A percentile compares a stretch with the other conserved stretches of the same genome.
Evolutionary conservation across 2,888 invertebrate species (phyloP).

Genomic region (Noctua comes): DNA sequence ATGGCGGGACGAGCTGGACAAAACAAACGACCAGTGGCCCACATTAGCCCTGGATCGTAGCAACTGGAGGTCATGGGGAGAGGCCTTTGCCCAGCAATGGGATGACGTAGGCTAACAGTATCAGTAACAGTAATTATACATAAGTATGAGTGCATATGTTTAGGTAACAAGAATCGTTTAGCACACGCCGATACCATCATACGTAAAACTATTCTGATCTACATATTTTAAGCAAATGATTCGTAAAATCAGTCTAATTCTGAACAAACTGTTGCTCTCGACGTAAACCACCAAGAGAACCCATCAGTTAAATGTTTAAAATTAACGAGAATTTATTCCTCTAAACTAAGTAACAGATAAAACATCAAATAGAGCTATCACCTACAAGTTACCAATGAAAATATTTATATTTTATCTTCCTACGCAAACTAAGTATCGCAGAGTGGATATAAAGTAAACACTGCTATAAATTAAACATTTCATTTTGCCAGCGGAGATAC

Average conservation of each 20-base stretch:
- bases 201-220: not conserved
- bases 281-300: conserved; percentile 27
- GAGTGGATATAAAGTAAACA: conserved; percentile 61
- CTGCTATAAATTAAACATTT: conserved; percentile 73
- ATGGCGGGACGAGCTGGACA: no score
- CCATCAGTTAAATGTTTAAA: conserved; percentile 35
- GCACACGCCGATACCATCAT: not conserved
- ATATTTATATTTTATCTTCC: conserved; percentile 35
- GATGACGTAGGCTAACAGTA: no score
- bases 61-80: no score
- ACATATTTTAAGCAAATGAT: not conserved
- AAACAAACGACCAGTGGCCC: no score
- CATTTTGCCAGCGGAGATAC: conserved; percentile 67
- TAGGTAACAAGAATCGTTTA: not conserved
- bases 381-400: conserved; percentile 27
- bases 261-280: conserved; percentile 20
- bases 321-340: conserved; percentile 23
- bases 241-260: conserved; percentile 13
- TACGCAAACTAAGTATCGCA: conserved; percentile 47
- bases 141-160: not conserved
- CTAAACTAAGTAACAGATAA: conserved; percentile 9
- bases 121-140: no score
- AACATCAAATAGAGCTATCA: conserved; percentile 24
- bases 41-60: no score
- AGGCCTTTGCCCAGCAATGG: no score